Evolutionary conservation across 2,888 invertebrate species (phyloP), one percentile per base, ranked within the genome.

Genomic region (Petrolisthes manimaculis): DNA sequence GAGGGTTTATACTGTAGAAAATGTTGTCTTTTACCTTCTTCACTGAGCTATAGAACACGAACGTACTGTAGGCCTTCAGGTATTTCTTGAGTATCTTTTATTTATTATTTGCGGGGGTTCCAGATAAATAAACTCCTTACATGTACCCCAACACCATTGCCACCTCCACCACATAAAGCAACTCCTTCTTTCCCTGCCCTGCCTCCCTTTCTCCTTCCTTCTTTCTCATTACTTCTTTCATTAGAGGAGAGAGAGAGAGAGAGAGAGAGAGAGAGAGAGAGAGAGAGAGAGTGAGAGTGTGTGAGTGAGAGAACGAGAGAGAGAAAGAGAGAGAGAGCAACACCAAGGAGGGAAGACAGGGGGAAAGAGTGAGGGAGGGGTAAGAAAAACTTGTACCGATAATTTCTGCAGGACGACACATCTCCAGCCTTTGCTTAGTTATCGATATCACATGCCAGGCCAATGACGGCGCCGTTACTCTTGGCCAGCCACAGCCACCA

Each of bases 381-480:
- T 61, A 18, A 77, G 77, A 37, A 54, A 87, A 75, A 83, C 67
- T 53, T 82, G 78, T 83, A 83, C 83, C 86, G 77, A 87, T 87
- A 83, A 87, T 83, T 87, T 67, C 77, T 77, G 77, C 78, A 83
- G 67, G 54, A 71, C 83, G 86, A 87, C 86, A 87, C 86, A 78
- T 87, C 83, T 87, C 86, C 21, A 69, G 83, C 55, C 86, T 78
- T 78, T 87, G 83, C 83, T 83, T 83, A 87, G 86, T 87, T 87
- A 87, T 87, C 86, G 86, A 87, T 87, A 87, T 79, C 86, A 83
- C 86, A 87, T 79, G 86, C 86, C 86, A 83, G 54, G 37, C 86
- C 77, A 83, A 78, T 87, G 86, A 83, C 86, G 83, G 86, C 83
- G 55, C 71, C 86, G 74, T 87, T 83, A 87, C 56, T 87, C 81